Percentiles rank a stretch among this genome's conserved stretches.
Evolutionary conservation across 2,113 vertebrate species (phyloP).

Genomic region (Tapirus terrestris): DNA sequence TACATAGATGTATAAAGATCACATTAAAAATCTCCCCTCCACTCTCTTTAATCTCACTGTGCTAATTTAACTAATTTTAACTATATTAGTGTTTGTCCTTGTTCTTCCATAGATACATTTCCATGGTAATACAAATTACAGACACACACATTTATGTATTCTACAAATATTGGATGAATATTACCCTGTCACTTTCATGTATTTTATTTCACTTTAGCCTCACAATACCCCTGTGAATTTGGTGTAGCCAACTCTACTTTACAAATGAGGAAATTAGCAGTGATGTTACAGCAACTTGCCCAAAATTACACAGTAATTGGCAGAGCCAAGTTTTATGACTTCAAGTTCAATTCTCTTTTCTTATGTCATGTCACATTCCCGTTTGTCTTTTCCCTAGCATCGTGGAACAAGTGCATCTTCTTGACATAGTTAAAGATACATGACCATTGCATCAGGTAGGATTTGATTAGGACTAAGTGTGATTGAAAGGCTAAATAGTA

Average conservation of each 20-base stretch:
- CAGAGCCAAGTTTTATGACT: background rate
- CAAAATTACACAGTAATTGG: background rate
- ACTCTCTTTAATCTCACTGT: background rate
- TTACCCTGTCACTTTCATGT: background rate
- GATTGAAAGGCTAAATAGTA: background rate
- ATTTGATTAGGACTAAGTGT: background rate
- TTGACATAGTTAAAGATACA: background rate
- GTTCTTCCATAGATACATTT: background rate
- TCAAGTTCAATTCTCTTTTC: background rate
- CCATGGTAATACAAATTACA: background rate
- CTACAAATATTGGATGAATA: background rate
- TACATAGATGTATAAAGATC: background rate
- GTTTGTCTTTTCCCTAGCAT: background rate
- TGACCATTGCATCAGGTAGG: background rate
- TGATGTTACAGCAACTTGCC: background rate
- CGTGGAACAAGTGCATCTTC: background rate
- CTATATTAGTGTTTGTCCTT: background rate
- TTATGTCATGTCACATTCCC: background rate
- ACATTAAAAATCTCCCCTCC: background rate
- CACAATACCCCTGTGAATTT: background rate
- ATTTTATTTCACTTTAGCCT: background rate
- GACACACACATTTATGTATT: background rate
- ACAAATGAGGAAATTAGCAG: background rate
- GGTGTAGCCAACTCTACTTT: background rate
- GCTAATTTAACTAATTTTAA: background rate